These are phyloP conservation scores for Micrastur ruficollis DNA, from an alignment of 2,797 vertebrate species.

Conservation along the genomic window DNA sequence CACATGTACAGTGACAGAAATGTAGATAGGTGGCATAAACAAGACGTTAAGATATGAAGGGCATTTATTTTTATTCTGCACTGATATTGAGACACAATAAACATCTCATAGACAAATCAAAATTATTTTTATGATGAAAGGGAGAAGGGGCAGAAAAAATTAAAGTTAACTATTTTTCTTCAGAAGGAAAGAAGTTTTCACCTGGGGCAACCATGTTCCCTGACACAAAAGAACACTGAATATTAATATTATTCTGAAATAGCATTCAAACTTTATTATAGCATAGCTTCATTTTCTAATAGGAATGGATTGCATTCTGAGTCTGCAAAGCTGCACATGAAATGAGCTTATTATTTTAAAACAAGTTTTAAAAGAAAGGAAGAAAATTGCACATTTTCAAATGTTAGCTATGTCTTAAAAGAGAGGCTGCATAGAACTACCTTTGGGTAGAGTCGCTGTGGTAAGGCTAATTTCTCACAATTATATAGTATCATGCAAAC, in stretches of 20 bases:
- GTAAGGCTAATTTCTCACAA: conserved; percentile 12
- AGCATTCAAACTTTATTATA: background rate
- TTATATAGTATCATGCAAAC: conserved; percentile 21
- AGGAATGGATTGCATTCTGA: background rate
- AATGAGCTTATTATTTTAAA: background rate
- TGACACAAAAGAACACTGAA: background rate
- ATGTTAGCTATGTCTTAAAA: background rate
- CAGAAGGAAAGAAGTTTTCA: background rate
- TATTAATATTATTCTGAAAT: conserved; percentile 24
- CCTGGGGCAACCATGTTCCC: background rate
- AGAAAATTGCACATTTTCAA: conserved; percentile 18
- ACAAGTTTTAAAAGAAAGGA: background rate
- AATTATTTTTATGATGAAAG: background rate
- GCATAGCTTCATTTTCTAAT: background rate
- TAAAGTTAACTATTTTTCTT: background rate
- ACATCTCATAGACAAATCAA: background rate
- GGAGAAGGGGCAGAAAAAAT: background rate
- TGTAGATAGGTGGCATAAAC: conserved; percentile 23
- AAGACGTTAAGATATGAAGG: background rate
- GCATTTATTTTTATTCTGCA: conserved; percentile 39
- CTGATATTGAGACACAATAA: conserved; percentile 3
- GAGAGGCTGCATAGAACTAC: background rate
- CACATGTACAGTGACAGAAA: conserved; percentile 12
- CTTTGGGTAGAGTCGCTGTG: conserved; percentile 4
- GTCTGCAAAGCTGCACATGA: background rate